Base-by-base conservation (phyloP, 2,888 invertebrate genomes). In the Choristoneura rosaceana region DNA sequence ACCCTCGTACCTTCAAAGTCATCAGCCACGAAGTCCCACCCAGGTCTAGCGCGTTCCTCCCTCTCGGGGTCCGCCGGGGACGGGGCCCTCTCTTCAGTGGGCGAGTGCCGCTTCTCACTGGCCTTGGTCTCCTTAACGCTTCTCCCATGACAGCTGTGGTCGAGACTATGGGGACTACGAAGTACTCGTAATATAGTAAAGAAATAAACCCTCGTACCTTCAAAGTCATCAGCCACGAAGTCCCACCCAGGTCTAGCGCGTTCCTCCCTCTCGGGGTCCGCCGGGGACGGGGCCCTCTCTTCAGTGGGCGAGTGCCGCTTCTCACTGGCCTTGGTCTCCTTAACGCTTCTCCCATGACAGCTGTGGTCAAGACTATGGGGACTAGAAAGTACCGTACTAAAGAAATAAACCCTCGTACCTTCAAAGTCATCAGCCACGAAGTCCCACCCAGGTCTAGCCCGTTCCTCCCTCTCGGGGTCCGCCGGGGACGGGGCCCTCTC, bases 151-250 rank as follows among this genome's bases (percentile, higher is more conserved):
- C n/a, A n/a, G n/a, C n/a, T n/a, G n/a, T n/a, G n/a, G n/a, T n/a
- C n/a, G n/a, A n/a, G n/a, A n/a, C n/a, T 34, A 34, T 4, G 1
- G 12, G 43, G 9, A 3, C 43, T 43, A 43, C 2, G 3, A 9
- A 10, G 12, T 12, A 43, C n/a, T 3, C 47, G 5, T 47, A n/a
- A 14, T n/a, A 2, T 47, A 34, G 34, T 34, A n/a, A 5, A 7
- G 4, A 47, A n/a, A n/a, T n/a, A 45, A 4, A 63, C 2, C 8
- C n/a, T 10, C 33, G 3, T 78, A 92, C 93, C 94, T 86, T 98
- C 97, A 84, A 98, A 98, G 84, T 98, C 97, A 80, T 97, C 97
- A 12, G 96, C 96, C 2, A 97, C 96, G 80, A 97, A 97, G 88
- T 97, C 96, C 88, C 96, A 95, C 0, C 96, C 96, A 0, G 95